Evolutionary conservation across 92 coral and sea anemone genomes (phyloP).

Genomic region (Porites divaricata): DNA sequence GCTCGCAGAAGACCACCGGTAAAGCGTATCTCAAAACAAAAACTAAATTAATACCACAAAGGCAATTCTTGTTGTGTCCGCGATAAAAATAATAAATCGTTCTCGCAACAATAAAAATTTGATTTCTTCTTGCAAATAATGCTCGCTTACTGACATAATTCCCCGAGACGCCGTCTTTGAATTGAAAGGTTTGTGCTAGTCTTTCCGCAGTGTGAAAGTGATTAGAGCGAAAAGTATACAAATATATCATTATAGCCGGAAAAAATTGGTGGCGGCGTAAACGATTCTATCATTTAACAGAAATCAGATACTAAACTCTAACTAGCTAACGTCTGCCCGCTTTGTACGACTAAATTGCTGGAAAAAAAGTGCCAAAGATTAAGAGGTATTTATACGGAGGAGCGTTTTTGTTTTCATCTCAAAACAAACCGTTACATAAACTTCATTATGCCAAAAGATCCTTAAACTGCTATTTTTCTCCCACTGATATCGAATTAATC

Average conservation of each 20-base stretch:
- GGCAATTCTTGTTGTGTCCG: conserved; percentile 82
- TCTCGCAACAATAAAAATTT: conserved; percentile 58
- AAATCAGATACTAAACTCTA: conserved; percentile 80
- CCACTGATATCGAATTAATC: conserved; percentile 63
- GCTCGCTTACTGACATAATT: conserved; percentile 32
- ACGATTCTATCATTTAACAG: conserved; percentile 82
- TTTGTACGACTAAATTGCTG: background rate
- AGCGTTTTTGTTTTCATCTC: conserved; percentile 47
- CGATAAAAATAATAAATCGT: conserved; percentile 88
- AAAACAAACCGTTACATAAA: conserved; percentile 91
- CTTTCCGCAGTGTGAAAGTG: conserved; percentile 89
- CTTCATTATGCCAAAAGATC: conserved; percentile 84
- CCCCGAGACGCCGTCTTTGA: conserved; percentile 29
- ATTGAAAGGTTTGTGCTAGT: conserved; percentile 72
- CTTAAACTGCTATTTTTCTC: conserved; percentile 82
- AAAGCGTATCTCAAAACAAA: conserved; percentile 88
- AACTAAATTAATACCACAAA: conserved; percentile 95
- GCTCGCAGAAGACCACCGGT: conserved; percentile 82
- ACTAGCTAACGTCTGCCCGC: conserved; percentile 24
- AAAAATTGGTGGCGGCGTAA: conserved; percentile 76
- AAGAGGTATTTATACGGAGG: conserved; percentile 34
- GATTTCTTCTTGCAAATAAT: conserved; percentile 46
- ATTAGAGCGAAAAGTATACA: conserved; percentile 93
- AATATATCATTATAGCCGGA: conserved; percentile 92
- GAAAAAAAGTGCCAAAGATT: conserved; percentile 24